Evolutionary conservation across 2,113 vertebrate genomes (phyloP).

Genomic region (Siniperca knerii): DNA sequence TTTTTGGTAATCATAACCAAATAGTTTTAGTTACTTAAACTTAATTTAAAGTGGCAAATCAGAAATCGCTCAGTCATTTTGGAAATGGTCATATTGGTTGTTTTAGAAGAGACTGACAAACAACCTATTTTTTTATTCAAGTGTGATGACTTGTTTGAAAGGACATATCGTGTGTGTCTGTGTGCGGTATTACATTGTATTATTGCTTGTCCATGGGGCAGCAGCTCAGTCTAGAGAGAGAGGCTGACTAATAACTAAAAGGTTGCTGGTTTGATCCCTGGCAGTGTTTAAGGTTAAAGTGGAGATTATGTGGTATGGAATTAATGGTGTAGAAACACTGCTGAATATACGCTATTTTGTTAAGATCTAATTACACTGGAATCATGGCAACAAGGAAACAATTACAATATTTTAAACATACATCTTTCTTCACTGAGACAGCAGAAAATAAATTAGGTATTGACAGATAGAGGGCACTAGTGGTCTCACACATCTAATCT

Average conservation of each 20-base stretch:
- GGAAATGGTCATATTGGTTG: neutral
- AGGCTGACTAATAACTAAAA: too few relatives aligned
- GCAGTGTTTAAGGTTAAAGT: neutral
- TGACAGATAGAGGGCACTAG: conserved; percentile 53
- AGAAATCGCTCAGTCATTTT: neutral
- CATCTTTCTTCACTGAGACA: conserved; percentile 60
- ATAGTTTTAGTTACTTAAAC: neutral
- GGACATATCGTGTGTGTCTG: neutral
- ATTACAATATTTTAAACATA: conserved; percentile 61
- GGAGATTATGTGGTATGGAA: conserved; percentile 12
- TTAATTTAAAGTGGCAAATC: neutral
- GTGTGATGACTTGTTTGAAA: neutral
- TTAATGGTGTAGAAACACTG: conserved; percentile 42
- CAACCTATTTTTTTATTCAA: neutral
- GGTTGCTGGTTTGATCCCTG: neutral
- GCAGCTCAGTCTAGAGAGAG: neutral
- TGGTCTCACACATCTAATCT: conserved; percentile 39
- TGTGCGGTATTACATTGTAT: neutral
- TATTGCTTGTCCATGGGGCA: neutral
- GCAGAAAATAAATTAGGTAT: conserved; percentile 72
- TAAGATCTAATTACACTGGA: conserved; percentile 50
- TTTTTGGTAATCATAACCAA: neutral
- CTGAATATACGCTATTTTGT: conserved; percentile 39
- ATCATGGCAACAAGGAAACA: conserved; percentile 41
- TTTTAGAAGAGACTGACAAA: neutral